Evolutionary conservation across 2,113 vertebrate genomes (phyloP).

Genomic region (Gambusia affinis): DNA sequence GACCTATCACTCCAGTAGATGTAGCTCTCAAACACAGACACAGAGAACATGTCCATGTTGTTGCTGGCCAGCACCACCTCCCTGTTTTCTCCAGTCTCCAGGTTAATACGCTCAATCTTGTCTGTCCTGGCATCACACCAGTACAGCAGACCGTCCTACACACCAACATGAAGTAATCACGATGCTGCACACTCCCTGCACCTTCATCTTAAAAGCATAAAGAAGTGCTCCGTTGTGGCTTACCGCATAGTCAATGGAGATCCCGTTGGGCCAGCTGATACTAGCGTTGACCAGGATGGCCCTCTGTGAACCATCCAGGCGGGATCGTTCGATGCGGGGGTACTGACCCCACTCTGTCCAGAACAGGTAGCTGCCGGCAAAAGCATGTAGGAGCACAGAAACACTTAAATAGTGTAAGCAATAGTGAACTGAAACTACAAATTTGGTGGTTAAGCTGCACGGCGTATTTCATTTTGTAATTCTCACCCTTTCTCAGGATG

Average conservation of each 20-base stretch:
- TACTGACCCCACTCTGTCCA: conserved; percentile 99
- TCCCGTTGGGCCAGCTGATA: conserved; percentile 98
- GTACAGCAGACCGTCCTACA: conserved; percentile 91
- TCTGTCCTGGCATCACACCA: conserved; percentile 97
- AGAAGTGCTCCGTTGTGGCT: no score
- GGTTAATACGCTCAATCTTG: conserved; percentile 94
- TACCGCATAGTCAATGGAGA: conserved; percentile 96
- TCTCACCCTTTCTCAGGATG: conserved; percentile 94
- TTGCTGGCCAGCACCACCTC: conserved; percentile 94
- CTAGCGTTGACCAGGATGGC: conserved; percentile 91
- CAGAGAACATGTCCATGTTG: conserved; percentile 99
- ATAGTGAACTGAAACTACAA: conserved; percentile 11
- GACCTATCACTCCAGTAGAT: conserved; percentile 99
- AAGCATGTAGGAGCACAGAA: conserved; percentile 13
- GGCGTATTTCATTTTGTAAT: background rate
- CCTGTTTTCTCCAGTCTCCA: conserved; percentile 92
- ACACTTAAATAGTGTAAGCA: conserved; percentile 18
- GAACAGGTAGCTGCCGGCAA: conserved; percentile 88
- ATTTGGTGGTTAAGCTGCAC: conserved; percentile 3
- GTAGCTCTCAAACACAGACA: conserved; percentile 95
- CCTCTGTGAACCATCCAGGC: conserved; percentile 88
- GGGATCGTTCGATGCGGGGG: conserved; percentile 93
- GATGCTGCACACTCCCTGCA: background rate
- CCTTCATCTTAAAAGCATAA: background rate
- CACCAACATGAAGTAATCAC: background rate